phyloP scores from a whole-genome alignment of 2,797 vertebrate species.

The Characodon lateralis region DNA sequence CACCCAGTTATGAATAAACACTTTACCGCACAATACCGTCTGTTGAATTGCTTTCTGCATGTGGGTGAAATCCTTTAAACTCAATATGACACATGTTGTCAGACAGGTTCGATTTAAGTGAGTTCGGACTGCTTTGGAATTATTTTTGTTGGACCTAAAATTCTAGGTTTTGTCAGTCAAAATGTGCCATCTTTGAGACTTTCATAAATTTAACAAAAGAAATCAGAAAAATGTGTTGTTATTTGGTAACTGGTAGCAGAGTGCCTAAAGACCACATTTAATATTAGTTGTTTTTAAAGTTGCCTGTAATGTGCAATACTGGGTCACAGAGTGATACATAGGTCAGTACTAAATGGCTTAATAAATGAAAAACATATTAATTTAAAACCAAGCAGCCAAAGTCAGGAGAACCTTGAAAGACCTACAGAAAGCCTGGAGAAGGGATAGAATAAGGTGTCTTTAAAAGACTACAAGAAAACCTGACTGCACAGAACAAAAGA shows the following conservation, averaged over 20 bases:
- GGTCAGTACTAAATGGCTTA: no score
- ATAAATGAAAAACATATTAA: not conserved
- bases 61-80: no score
- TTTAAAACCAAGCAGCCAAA: not conserved
- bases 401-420: not conserved
- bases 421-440: not conserved
- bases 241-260: not conserved
- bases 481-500: no score
- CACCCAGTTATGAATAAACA: no score
- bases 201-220: not conserved
- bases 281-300: not conserved
- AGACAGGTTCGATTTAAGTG: not conserved
- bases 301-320: not conserved
- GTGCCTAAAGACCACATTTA: not conserved
- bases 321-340: not conserved
- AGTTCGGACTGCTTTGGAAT: not conserved
- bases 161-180: not conserved
- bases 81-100: not conserved
- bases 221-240: not conserved
- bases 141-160: not conserved
- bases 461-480: not conserved
- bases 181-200: not conserved
- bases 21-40: no score
- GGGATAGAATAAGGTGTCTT: not conserved
- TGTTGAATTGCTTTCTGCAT: no score